Percentiles rank a stretch among this genome's conserved stretches.
These are phyloP conservation scores for Gymnarchus niloticus DNA, from an alignment of 2,113 vertebrate species.

Conservation along the genomic window DNA sequence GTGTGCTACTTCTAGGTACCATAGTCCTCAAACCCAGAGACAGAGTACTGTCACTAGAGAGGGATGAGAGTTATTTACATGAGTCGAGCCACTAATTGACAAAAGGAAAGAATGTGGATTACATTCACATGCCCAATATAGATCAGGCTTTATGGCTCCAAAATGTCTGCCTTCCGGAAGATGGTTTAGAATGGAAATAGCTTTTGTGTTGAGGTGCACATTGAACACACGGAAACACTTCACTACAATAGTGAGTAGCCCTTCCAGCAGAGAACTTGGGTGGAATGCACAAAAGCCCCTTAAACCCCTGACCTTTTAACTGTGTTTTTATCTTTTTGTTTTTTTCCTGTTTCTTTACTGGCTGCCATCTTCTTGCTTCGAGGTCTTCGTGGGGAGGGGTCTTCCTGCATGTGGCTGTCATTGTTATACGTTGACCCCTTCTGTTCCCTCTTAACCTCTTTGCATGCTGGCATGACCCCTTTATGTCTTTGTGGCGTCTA, in stretches of 20 bases:
- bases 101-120: slow-evolving; percentile 4
- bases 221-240: background rate
- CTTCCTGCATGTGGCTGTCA: background rate
- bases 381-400: background rate
- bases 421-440: background rate
- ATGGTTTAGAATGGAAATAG: background rate
- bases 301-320: background rate
- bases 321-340: background rate
- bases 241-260: background rate
- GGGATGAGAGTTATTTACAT: background rate
- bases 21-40: background rate
- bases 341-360: background rate
- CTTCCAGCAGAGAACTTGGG: background rate
- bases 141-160: background rate
- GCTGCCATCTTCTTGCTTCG: background rate
- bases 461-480: background rate
- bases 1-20: background rate
- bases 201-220: background rate
- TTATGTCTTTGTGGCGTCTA: background rate
- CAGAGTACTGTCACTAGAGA: background rate
- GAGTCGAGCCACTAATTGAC: slow-evolving; percentile 12
- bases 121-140: background rate
- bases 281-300: background rate
- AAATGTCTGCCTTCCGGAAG: background rate
- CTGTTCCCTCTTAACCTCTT: background rate